A percentile compares a stretch with the other conserved stretches of the same genome.
phyloP scores from a whole-genome alignment of 1,140 invertebrate genomes.

The Fragariocoptes setiger region DNA sequence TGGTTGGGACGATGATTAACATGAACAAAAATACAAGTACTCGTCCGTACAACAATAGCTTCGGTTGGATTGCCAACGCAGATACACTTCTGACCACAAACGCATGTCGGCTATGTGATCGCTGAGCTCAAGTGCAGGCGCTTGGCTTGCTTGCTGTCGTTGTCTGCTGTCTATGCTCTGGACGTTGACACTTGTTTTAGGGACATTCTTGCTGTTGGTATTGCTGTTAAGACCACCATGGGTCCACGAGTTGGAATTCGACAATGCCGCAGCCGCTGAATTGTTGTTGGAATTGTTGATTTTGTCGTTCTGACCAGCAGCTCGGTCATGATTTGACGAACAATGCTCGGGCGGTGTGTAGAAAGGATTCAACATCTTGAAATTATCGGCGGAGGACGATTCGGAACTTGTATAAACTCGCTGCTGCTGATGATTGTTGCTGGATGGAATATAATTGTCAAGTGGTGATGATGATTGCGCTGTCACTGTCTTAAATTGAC shows the following conservation, averaged over 20 bases:
- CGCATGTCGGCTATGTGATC: conserved; percentile 3
- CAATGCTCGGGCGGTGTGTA: background rate
- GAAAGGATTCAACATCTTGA: background rate
- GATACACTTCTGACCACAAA: conserved; percentile 7
- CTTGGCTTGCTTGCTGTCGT: background rate
- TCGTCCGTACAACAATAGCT: background rate
- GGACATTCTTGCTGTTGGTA: background rate
- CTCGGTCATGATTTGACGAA: background rate
- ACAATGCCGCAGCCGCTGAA: background rate
- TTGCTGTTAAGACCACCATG: background rate
- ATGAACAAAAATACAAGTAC: conserved; percentile 1
- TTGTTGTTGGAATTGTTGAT: background rate
- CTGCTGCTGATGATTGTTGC: background rate
- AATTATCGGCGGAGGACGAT: background rate
- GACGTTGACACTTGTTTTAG: background rate
- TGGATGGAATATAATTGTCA: background rate
- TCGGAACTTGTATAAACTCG: background rate
- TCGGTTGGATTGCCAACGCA: conserved; percentile 5
- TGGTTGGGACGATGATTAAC: background rate
- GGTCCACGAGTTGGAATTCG: background rate
- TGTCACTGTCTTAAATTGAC: conserved; percentile 11
- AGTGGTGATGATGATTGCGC: background rate
- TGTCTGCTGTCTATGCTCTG: background rate
- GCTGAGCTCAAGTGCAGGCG: background rate
- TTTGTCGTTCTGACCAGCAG: background rate